Evolutionary conservation across 2,113 vertebrate genomes (phyloP), one percentile per base, ranked within the genome.

Genomic region (Mastomys coucha): DNA sequence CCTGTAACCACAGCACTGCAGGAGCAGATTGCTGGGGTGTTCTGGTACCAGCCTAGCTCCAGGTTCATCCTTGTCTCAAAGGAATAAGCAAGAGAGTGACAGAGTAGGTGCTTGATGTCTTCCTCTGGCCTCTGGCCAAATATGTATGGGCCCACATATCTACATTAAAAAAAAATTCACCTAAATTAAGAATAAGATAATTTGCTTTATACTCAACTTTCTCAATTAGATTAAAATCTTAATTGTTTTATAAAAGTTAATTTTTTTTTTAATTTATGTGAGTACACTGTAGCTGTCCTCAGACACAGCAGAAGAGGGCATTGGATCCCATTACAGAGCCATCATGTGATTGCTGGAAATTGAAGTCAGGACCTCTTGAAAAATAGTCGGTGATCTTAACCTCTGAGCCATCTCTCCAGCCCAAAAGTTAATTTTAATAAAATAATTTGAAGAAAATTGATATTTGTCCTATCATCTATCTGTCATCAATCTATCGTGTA

Each of bases 391-490:
- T 67, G 63, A 65, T 65, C 26, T 65, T 65, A 65, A 28, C 63
- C 63, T 10, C 24, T 65, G 65, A 67, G 65, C 28, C 28, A 69
- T 69, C 65, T 69, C 65, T 69, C 65, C 5, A 33, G 26, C 28
- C 28, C 65, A 75, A 94, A 88, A 31, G 9, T 73, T 75, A 67
- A 60, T 72, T 82, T 95, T 95, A 93, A 91, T 77, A 88, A 89
- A 91, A 76, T 63, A 94, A 81, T 69, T 67, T 39, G 36, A 96
- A 92, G 31, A 94, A 91, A 92, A 81, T 53, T 20, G 2, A 45
- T 12, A 84, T 63, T 81, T 76, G 39, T 45, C 73, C 73, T 39
- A 28, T 63, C 56, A 75, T 42, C n/a, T 45, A 24, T 39, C n/a
- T 75, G 22, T 75, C 39, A 75, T 75, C 20, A 26, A 75, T 73